Percentiles rank a stretch among this genome's conserved stretches.
Evolutionary conservation across 1,140 invertebrate species (phyloP).

Genomic region (Hyles vespertilio): DNA sequence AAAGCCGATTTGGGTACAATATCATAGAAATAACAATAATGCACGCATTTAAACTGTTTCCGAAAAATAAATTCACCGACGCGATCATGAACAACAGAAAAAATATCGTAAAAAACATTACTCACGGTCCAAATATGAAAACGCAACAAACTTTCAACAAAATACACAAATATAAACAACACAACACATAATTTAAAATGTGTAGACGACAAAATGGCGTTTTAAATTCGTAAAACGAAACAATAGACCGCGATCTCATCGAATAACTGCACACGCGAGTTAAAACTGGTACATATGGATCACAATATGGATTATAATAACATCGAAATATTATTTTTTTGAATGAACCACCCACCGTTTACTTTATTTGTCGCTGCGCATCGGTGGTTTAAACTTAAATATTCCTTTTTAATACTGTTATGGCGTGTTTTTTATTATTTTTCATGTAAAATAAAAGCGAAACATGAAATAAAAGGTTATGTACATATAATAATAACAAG

Average conservation of each 20-base stretch:
- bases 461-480: conserved; percentile 55
- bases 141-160: no score
- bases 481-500: conserved; percentile 53
- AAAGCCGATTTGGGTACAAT: no score
- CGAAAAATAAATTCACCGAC: no score
- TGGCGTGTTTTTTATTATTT: conserved; percentile 35
- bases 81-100: no score
- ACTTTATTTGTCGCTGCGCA: conserved; percentile 2
- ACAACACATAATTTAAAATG: no score
- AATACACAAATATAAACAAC: no score
- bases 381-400: conserved; percentile 11
- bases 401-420: conserved; percentile 20
- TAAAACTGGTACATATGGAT: conserved; percentile 10
- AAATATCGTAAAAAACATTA: no score
- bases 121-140: no score
- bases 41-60: no score
- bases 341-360: conserved; percentile 34
- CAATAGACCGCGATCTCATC: conserved; percentile 23
- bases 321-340: conserved; percentile 19
- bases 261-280: conserved; percentile 24
- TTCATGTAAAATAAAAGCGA: conserved; percentile 43
- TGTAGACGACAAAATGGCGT: conserved; percentile 20
- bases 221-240: conserved; percentile 22
- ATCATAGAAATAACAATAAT: no score
- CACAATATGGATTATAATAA: conserved; percentile 7